Base-by-base conservation (phyloP, 2,888 invertebrate species). In the Aethes cnicana region DNA sequence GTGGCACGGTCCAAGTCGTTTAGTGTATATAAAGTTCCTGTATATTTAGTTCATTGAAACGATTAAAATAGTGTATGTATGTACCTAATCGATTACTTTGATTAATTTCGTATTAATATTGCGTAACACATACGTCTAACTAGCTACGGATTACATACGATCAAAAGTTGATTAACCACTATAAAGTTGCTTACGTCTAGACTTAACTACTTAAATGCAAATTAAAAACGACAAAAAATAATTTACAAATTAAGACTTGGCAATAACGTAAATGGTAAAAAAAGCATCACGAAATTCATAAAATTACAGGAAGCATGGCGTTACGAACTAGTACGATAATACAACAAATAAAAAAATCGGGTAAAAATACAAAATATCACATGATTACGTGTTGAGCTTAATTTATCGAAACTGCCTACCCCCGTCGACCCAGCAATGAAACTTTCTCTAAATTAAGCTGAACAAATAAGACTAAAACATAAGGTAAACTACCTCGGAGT, bases 311-410 rank as follows among this genome's bases (percentile, higher is more conserved):
- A 89, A 88, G 89, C 89, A 86, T 87, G 37, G 17, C 36, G 26
- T 32, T 43, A 25, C 39, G 28, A 26, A 4, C 26, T n/a, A 11
- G 36, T 7, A 35, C 12, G 25, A 72, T 73, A 76, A 62, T 72
- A 72, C 69, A 72, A 74, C 77, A 81, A 83, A 76, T 75, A 68
- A 77, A 79, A n/a, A n/a, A 84, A 78, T 75, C 74, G 81, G 80
- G 72, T 79, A 81, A 83, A 81, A 84, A 81, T 81, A 83, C 80
- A 88, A 88, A 90, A 90, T 90, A 90, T 90, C 90, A 90, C 90
- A 88, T 84, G 81, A 81, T 85, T 87, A 86, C 77, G 81, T 82
- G 89, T 89, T 86, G 87, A 89, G 90, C 89, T 89, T 86, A 88
- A 89, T 89, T 88, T 84, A 82, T 77, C 61, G 67, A 73, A 76